Percentiles rank a stretch among this genome's conserved stretches.
Conservation (phyloP, 2,113 vertebrate species). For the Aythya baeri region DNA sequence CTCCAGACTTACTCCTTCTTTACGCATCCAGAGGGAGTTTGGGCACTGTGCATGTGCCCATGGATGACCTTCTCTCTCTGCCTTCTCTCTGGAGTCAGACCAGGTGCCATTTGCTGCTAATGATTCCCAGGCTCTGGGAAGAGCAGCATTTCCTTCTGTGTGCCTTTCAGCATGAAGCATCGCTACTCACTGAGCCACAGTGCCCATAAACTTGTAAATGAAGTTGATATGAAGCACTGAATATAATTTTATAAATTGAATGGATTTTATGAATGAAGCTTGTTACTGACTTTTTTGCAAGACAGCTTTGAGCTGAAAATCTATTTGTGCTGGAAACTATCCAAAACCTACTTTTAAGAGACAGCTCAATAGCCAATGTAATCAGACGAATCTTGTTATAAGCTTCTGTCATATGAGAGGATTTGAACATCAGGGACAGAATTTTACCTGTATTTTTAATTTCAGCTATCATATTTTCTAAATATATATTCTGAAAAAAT, state of each 20-base stretch:
- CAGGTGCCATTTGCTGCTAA: background rate
- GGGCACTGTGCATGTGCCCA: background rate
- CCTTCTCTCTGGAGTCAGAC: background rate
- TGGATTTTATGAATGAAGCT: background rate
- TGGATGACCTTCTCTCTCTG: background rate
- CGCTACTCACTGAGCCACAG: background rate
- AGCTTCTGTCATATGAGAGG: background rate
- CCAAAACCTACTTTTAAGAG: background rate
- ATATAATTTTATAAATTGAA: background rate
- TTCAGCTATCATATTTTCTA: background rate
- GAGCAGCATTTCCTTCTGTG: background rate
- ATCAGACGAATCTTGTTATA: background rate
- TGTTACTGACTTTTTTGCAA: background rate
- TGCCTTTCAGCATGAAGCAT: background rate
- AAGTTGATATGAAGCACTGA: background rate
- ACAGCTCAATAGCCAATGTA: background rate
- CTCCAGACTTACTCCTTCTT: background rate
- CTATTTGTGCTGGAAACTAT: background rate
- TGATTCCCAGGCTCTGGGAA: background rate
- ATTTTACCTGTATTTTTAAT: background rate
- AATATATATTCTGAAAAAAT: background rate
- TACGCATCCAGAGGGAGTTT: background rate
- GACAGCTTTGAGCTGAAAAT: background rate
- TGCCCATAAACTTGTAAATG: background rate
- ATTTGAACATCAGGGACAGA: background rate